Conservation (phyloP, 2,888 invertebrate species). For the Morpho achilles region DNA sequence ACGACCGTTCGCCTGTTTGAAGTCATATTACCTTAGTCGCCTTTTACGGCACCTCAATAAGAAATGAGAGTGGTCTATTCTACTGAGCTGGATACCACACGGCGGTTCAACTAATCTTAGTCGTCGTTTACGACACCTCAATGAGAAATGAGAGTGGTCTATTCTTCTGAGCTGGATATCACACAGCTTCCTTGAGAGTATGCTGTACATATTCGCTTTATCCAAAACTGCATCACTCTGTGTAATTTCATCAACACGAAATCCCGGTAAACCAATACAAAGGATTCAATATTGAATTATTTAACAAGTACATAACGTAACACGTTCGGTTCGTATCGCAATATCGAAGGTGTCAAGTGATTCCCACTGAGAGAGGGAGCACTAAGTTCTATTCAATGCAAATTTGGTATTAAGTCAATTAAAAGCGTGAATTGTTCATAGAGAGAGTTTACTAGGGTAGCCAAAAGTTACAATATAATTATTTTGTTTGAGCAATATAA, state of each 20-base stretch:
- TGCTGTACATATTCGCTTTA: background rate
- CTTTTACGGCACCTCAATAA: too few species aligned
- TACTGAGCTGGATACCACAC: too few species aligned
- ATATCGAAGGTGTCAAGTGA: slow-evolving; percentile 24
- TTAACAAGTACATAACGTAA: slow-evolving; percentile 1
- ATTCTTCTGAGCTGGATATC: too few species aligned
- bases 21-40: too few species aligned
- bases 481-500: too few species aligned
- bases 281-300: slow-evolving; percentile 6
- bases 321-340: slow-evolving; percentile 7
- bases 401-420: slow-evolving; percentile 2
- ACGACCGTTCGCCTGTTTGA: too few species aligned
- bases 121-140: too few species aligned
- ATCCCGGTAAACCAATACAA: slow-evolving; percentile 1
- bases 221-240: slow-evolving; percentile 1
- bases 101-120: too few species aligned
- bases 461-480: too few species aligned
- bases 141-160: too few species aligned
- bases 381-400: slow-evolving; percentile 17
- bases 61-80: too few species aligned
- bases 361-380: slow-evolving; percentile 21
- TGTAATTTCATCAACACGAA: slow-evolving; percentile 2
- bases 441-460: background rate
- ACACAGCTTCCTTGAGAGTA: background rate
- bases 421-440: background rate